Evolutionary conservation across 2,113 vertebrate species (phyloP).

Genomic region (Mesitornis unicolor): DNA sequence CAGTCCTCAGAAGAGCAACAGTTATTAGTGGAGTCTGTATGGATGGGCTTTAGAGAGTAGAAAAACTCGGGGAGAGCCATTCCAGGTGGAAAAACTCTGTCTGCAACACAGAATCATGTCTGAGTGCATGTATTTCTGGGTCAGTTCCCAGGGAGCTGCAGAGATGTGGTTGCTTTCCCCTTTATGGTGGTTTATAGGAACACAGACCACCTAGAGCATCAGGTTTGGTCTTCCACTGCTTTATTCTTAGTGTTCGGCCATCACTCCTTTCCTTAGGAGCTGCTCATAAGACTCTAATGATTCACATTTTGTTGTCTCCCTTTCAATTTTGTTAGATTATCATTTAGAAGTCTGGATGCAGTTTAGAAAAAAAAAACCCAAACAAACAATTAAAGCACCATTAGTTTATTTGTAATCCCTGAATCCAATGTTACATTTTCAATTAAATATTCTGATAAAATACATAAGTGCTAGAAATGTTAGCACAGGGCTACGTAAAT

Average conservation of each 20-base stretch:
- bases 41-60: neutral
- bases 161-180: neutral
- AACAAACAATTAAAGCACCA: neutral
- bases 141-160: neutral
- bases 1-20: neutral
- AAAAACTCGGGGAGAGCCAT: neutral
- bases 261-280: neutral
- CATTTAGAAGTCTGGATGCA: neutral
- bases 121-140: neutral
- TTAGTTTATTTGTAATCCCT: neutral
- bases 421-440: neutral
- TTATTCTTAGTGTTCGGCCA: neutral
- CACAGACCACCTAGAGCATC: neutral
- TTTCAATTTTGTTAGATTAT: neutral
- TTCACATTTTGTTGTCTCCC: neutral
- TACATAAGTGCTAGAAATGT: neutral
- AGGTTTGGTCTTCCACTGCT: neutral
- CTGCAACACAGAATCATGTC: neutral
- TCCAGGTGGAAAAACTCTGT: neutral
- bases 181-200: neutral
- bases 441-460: neutral
- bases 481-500: neutral
- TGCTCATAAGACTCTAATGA: neutral
- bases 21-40: neutral
- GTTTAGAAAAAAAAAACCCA: neutral